phyloP scores from a whole-genome alignment of 2,113 vertebrate species.

The Antennarius striatus region DNA sequence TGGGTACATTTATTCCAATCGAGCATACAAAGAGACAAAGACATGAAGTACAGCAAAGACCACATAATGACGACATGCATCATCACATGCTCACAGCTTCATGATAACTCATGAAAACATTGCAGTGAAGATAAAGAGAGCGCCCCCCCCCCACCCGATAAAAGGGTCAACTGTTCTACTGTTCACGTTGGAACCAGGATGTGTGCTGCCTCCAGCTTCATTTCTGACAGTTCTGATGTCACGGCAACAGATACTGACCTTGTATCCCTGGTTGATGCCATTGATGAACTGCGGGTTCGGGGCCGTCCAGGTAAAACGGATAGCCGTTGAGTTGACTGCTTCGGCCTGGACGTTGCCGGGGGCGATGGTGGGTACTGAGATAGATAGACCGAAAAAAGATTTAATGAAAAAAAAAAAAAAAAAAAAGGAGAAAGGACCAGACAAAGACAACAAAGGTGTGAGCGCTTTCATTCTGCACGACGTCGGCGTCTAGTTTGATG shows the following conservation, averaged over 20 bases:
- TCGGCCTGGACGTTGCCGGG: conserved; percentile 91
- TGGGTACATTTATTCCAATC: conserved; percentile 27
- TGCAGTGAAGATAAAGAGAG: conserved; percentile 43
- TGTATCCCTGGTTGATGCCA: conserved; percentile 98
- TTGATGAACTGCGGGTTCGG: conserved; percentile 99
- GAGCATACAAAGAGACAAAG: conserved; percentile 16
- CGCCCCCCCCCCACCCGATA: conserved; percentile 47
- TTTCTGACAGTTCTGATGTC: conserved; percentile 43
- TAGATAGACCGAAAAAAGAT: background rate
- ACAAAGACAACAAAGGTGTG: conserved; percentile 13
- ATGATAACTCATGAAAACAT: conserved; percentile 44
- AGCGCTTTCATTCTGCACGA: conserved; percentile 14
- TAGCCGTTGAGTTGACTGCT: conserved; percentile 92
- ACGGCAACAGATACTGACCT: conserved; percentile 78
- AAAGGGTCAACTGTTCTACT: conserved; percentile 45
- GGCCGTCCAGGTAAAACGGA: conserved; percentile 93
- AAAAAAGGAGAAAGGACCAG: background rate
- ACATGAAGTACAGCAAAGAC: conserved; percentile 40
- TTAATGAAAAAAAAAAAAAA: background rate
- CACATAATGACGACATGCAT: conserved; percentile 66
- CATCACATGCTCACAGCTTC: conserved; percentile 37
- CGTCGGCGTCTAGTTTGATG: conserved; percentile 53
- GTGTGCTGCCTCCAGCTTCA: conserved; percentile 30
- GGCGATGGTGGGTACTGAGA: conserved; percentile 92
- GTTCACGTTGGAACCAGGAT: conserved; percentile 35